These are phyloP conservation scores for Dicyrtomina minuta DNA, from an alignment of 2,888 invertebrate genomes.

Conservation along the genomic window DNA sequence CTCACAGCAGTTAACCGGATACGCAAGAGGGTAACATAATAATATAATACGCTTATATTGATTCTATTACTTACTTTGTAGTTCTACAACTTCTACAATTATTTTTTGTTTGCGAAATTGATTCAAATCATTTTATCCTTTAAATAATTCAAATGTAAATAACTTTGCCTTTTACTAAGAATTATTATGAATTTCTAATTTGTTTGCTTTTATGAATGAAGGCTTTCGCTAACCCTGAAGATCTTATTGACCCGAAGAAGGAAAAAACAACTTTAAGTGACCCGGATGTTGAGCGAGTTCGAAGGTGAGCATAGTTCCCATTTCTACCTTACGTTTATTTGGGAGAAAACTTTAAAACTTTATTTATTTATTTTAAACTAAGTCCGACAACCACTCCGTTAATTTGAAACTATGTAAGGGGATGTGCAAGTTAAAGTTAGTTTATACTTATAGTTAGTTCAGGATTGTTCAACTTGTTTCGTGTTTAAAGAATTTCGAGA, in stretches of 20 bases:
- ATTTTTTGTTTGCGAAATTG: conserved; percentile 13
- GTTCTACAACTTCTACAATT: too few relatives aligned
- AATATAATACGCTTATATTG: too few relatives aligned
- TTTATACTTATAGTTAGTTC: background rate
- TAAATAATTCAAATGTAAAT: too few relatives aligned
- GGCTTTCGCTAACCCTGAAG: conserved; percentile 63
- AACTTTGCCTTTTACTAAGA: too few relatives aligned
- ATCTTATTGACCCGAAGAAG: conserved; percentile 56
- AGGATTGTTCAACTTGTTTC: background rate
- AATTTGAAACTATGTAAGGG: background rate
- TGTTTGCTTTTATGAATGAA: conserved; percentile 56
- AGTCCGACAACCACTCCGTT: background rate
- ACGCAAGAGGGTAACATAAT: conserved; percentile 58
- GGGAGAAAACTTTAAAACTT: background rate
- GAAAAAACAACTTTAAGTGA: conserved; percentile 58
- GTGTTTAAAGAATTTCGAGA: background rate
- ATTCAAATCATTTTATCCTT: too few relatives aligned
- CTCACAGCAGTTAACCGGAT: conserved; percentile 58
- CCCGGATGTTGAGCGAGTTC: conserved; percentile 61
- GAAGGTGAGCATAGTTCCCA: conserved; percentile 57
- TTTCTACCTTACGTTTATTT: background rate
- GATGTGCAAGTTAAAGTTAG: background rate
- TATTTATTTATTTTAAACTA: background rate
- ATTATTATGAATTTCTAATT: too few relatives aligned
- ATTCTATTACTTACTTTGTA: too few relatives aligned